Evolutionary conservation across 2,888 invertebrate genomes (phyloP), one percentile per base, ranked within the genome.

Genomic region (Agonum fuliginosum): DNA sequence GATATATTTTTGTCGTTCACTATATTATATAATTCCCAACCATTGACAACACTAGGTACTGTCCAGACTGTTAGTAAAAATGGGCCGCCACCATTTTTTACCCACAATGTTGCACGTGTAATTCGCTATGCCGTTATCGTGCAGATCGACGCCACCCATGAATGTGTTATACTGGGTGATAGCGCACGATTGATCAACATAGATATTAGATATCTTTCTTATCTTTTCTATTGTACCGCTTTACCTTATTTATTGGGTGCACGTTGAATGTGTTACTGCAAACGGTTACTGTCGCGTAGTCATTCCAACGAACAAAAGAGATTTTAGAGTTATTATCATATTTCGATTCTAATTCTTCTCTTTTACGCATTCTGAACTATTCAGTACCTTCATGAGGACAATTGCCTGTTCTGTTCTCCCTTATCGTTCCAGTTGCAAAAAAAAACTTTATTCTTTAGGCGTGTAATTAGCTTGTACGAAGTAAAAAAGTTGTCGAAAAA

Each of bases 401-500:
- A 14, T 51, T 51, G n/a, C 10, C 20, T 10, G 24, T 22, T 51
- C 51, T 51, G 51, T 51, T 51, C 51, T 51, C 4, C 19, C 24
- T 51, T 5, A n/a, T 51, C 0, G 1, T 51, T 51, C 0, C 41
- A 41, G 12, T 41, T 41, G 41, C 41, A 14, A 41, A 41, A 41
- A n/a, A 41, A 3, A 41, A n/a, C 41, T 14, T 3, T 41, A 41
- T 41, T 8, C 14, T 78, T 79, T 14, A 76, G 19, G 27, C 75
- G 78, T 30, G 78, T 34, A 27, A 80, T 79, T 20, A 81, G 58
- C 19, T 78, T 80, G 46, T 70, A 79, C 0, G 78, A 79, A 12
- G 79, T 54, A 72, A 81, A 80, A 79, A 81, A 81, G 46, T 80
- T 82, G 58, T 81, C 78, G 74, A 81, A 81, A 78, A 78, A 80